These are phyloP conservation scores for Heliconius ethilla DNA, from an alignment of 2,888 invertebrate species.

Conservation along the genomic window DNA sequence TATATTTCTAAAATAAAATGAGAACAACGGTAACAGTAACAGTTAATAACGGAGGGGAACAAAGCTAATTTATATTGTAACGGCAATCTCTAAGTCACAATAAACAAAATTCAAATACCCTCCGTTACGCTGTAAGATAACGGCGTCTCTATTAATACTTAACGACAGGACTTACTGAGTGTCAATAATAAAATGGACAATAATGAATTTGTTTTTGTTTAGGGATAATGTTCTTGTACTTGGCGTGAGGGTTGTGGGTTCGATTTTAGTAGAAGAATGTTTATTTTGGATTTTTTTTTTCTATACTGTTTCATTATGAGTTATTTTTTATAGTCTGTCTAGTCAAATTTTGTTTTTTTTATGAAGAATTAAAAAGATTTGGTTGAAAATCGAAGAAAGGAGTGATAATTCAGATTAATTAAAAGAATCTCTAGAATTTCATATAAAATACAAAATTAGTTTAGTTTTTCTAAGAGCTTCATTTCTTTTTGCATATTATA, in stretches of 20 bases:
- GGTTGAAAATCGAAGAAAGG: no score
- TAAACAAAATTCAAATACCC: slow-evolving; percentile 33
- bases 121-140: slow-evolving; percentile 11
- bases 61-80: slow-evolving; percentile 35
- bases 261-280: not conserved
- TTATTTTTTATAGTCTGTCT: no score
- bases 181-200: slow-evolving; percentile 31
- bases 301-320: no score
- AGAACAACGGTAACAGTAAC: slow-evolving; percentile 15
- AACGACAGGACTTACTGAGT: slow-evolving; percentile 28
- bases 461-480: no score
- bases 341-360: no score
- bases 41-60: slow-evolving; percentile 18
- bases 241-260: not conserved
- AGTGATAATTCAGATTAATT: no score
- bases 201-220: slow-evolving; percentile 5
- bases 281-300: no score
- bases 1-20: slow-evolving; percentile 24
- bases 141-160: slow-evolving; percentile 27
- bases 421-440: no score
- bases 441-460: not conserved
- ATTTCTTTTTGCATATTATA: not conserved
- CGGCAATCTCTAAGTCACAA: slow-evolving; percentile 30
- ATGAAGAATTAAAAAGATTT: no score
- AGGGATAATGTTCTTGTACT: no score